These are phyloP conservation scores for Anaspis maculata DNA, from an alignment of 2,888 invertebrate species.

Conservation along the genomic window DNA sequence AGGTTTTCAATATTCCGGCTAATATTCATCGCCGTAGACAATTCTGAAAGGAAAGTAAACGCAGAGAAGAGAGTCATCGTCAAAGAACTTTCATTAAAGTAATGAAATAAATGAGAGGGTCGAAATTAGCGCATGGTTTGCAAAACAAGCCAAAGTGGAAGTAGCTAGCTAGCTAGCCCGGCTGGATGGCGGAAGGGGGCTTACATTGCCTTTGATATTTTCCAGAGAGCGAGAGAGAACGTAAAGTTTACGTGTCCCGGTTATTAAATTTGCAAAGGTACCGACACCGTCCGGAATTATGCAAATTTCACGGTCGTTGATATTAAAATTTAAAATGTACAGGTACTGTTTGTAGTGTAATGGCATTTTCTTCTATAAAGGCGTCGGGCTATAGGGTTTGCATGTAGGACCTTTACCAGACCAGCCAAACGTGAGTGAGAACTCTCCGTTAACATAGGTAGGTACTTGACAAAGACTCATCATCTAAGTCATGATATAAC, in stretches of 20 bases:
- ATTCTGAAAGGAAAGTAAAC: slow-evolving; percentile 24
- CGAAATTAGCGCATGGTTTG: slow-evolving; percentile 34
- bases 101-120: slow-evolving; percentile 35
- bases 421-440: too few relatives aligned
- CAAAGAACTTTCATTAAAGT: slow-evolving; percentile 36
- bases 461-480: too few relatives aligned
- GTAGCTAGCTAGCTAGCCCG: too few relatives aligned
- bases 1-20: slow-evolving; percentile 26
- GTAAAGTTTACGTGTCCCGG: slow-evolving; percentile 31
- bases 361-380: too few relatives aligned
- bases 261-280: slow-evolving; percentile 31
- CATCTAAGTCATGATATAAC: too few relatives aligned
- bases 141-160: slow-evolving; percentile 25
- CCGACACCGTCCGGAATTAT: slow-evolving; percentile 23
- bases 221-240: slow-evolving; percentile 22
- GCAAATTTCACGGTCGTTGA: slow-evolving; percentile 21
- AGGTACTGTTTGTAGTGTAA: too few relatives aligned
- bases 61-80: slow-evolving; percentile 30
- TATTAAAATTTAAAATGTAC: slow-evolving; percentile 24
- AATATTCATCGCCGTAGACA: slow-evolving; percentile 23
- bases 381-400: too few relatives aligned
- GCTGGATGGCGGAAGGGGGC: too few relatives aligned
- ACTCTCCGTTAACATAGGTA: too few relatives aligned
- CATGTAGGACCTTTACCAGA: too few relatives aligned
- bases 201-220: slow-evolving; percentile 30